phyloP scores from a whole-genome alignment of 2,888 invertebrate genomes.

The Habroteleia sp. region DNA sequence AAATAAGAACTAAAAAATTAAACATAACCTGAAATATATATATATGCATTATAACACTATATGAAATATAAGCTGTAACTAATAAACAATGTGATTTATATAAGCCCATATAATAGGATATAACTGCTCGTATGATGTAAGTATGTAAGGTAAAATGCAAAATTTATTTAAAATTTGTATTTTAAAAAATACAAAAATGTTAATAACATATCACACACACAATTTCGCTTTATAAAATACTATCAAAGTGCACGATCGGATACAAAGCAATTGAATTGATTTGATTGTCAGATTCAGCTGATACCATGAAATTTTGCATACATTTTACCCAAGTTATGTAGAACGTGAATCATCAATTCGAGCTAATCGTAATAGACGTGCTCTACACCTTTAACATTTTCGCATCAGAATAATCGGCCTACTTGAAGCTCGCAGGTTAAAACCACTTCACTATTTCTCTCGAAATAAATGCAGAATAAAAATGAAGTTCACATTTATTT shows the following conservation, averaged over 20 bases:
- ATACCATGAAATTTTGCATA: conserved; percentile 36
- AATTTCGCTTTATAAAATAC: neutral
- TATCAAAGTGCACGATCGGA: conserved; percentile 12
- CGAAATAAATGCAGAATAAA: conserved; percentile 42
- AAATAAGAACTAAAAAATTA: too few relatives aligned
- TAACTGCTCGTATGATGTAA: too few relatives aligned
- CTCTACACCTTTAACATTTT: conserved; percentile 55
- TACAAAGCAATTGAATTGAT: conserved; percentile 10
- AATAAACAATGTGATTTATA: too few relatives aligned
- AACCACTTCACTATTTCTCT: conserved; percentile 40
- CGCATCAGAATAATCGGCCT: conserved; percentile 53
- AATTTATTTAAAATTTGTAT: too few relatives aligned
- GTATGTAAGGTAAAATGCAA: too few relatives aligned
- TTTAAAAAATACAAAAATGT: too few relatives aligned
- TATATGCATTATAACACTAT: too few relatives aligned
- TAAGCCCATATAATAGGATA: too few relatives aligned
- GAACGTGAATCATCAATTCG: conserved; percentile 43
- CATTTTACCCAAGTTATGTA: conserved; percentile 37
- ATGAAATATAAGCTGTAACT: too few relatives aligned
- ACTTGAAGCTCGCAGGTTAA: conserved; percentile 43
- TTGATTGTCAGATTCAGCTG: conserved; percentile 22
- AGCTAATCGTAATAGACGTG: conserved; percentile 51
- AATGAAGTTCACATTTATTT: conserved; percentile 11
- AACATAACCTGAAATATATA: too few relatives aligned
- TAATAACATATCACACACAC: neutral